A percentile compares a stretch with the other conserved stretches of the same genome.
Conservation (phyloP, 1,140 invertebrate species). For the Nomia melanderi region DNA sequence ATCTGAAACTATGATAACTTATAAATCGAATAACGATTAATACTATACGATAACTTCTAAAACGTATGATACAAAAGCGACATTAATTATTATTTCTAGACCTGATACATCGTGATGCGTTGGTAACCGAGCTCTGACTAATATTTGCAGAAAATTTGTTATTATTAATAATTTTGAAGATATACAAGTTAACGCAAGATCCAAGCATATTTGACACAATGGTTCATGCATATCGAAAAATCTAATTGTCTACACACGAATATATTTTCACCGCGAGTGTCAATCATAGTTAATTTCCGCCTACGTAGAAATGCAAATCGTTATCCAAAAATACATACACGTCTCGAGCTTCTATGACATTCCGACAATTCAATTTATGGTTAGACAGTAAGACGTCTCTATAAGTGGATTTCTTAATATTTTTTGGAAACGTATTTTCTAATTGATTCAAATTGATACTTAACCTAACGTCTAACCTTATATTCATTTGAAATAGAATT, state of each 20-base stretch:
- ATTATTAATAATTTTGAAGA: too few species aligned
- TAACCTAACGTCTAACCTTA: neutral
- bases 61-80: too few species aligned
- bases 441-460: neutral
- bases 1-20: too few species aligned
- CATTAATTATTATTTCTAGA: too few species aligned
- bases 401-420: neutral
- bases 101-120: too few species aligned
- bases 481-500: neutral
- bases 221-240: too few species aligned
- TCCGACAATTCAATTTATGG: neutral
- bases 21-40: too few species aligned
- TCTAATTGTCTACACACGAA: neutral
- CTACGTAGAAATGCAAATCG: neutral
- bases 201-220: too few species aligned
- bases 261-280: neutral
- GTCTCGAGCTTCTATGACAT: neutral
- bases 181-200: too few species aligned
- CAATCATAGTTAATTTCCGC: neutral
- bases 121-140: too few species aligned
- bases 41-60: too few species aligned
- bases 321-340: conserved; percentile 2
- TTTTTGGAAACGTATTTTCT: neutral
- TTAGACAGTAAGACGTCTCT: neutral
- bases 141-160: too few species aligned